These are phyloP conservation scores for Sarcophaga rosellei DNA, from an alignment of 2,888 invertebrate species.

Conservation along the genomic window DNA sequence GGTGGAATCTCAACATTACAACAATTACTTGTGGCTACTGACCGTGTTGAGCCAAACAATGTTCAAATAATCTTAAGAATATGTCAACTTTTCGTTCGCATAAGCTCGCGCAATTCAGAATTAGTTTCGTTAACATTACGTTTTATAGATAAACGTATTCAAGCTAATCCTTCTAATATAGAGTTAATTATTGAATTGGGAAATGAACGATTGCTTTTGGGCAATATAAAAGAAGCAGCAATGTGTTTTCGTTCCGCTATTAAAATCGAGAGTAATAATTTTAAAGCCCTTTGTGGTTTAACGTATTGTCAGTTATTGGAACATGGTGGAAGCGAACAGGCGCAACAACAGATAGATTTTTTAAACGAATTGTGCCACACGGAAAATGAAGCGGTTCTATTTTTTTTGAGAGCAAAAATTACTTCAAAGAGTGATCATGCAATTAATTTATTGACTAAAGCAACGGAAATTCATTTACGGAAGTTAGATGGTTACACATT, in stretches of 20 bases:
- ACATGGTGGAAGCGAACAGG: slow-evolving; percentile 83
- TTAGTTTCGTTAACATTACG: slow-evolving; percentile 89
- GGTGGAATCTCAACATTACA: slow-evolving; percentile 87
- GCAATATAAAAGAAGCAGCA: slow-evolving; percentile 89
- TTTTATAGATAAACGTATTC: slow-evolving; percentile 90
- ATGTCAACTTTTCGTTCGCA: slow-evolving; percentile 87
- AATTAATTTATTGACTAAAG: slow-evolving; percentile 84
- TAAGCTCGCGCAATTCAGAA: slow-evolving; percentile 86
- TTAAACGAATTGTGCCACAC: slow-evolving; percentile 89
- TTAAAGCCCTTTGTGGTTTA: slow-evolving; percentile 90
- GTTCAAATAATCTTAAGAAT: slow-evolving; percentile 86
- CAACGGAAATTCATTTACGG: slow-evolving; percentile 83
- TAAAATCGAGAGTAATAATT: slow-evolving; percentile 91
- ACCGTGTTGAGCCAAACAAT: slow-evolving; percentile 90
- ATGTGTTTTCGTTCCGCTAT: slow-evolving; percentile 91
- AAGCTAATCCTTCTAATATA: slow-evolving; percentile 84
- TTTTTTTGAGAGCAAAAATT: slow-evolving; percentile 86
- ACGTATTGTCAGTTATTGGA: slow-evolving; percentile 91
- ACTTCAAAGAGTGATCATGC: slow-evolving; percentile 83
- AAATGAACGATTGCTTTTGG: slow-evolving; percentile 88
- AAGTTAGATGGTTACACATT: slow-evolving; percentile 84
- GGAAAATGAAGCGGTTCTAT: slow-evolving; percentile 86
- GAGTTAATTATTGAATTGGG: slow-evolving; percentile 92
- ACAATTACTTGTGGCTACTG: slow-evolving; percentile 86
- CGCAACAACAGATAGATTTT: slow-evolving; percentile 88